Conservation (phyloP, 2,113 vertebrate genomes). For the Albula glossodonta region DNA sequence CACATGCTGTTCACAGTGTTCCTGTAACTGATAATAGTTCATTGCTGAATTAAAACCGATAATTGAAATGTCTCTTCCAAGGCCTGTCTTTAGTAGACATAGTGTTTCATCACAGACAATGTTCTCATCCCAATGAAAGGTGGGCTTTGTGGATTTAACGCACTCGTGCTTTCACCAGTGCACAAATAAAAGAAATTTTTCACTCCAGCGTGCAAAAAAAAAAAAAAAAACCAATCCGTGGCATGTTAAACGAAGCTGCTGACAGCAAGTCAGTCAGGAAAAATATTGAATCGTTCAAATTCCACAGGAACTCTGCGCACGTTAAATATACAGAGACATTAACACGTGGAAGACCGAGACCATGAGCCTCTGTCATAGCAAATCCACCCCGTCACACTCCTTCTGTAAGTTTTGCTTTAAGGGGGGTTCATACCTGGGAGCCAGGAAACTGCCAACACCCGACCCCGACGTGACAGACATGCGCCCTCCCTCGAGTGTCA, state of each 20-base stretch:
- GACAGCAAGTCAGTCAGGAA: conserved; percentile 65
- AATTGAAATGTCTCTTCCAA: neutral
- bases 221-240: conserved; percentile 56
- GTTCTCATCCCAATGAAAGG: neutral
- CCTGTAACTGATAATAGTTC: neutral
- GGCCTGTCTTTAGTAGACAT: neutral
- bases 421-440: neutral
- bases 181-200: conserved; percentile 61
- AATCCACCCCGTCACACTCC: neutral
- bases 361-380: conserved; percentile 25
- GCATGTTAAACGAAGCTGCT: conserved; percentile 59
- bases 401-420: neutral
- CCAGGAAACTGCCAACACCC: conserved; percentile 17
- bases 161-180: neutral
- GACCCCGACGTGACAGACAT: neutral
- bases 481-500: neutral
- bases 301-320: conserved; percentile 51
- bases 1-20: too few relatives aligned
- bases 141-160: neutral
- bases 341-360: conserved; percentile 39
- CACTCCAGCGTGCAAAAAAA: conserved; percentile 35
- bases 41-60: neutral
- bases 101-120: neutral
- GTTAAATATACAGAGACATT: conserved; percentile 56
- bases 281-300: conserved; percentile 61